Percentiles rank a stretch among this genome's conserved stretches.
Evolutionary conservation across 1,140 invertebrate species (phyloP).

Genomic region (Bombus soroeensis): DNA sequence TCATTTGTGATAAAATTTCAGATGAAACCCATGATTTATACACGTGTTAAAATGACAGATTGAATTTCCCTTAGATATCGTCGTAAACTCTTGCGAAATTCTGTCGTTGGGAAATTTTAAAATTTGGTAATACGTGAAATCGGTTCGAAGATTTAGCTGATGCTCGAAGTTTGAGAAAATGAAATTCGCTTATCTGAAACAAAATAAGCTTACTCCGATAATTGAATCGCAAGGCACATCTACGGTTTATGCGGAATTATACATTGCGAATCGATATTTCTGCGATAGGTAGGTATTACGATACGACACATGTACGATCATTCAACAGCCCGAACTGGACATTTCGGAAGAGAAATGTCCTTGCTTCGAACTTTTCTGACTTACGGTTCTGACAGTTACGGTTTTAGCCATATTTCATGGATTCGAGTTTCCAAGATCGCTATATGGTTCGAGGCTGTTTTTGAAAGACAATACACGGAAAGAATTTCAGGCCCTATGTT

Average conservation of each 20-base stretch:
- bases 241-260: conserved; percentile 6
- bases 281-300: neutral
- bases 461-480: neutral
- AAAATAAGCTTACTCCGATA: conserved; percentile 1
- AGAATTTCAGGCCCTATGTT: too few relatives aligned
- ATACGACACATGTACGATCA: neutral
- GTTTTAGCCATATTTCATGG: neutral
- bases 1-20: neutral
- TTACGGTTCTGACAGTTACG: conserved; percentile 13
- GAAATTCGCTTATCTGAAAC: neutral
- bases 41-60: neutral
- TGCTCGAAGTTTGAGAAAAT: neutral
- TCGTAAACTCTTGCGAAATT: neutral
- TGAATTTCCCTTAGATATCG: neutral
- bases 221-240: conserved; percentile 1
- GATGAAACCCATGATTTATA: neutral
- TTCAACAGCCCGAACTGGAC: neutral
- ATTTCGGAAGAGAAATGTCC: conserved; percentile 21
- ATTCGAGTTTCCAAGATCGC: neutral
- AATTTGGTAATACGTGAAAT: neutral
- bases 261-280: conserved; percentile 14
- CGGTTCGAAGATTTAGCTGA: neutral
- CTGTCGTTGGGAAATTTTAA: neutral
- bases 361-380: conserved; percentile 13
- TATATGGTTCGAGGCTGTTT: neutral